A percentile compares a stretch with the other conserved stretches of the same genome.
Conservation (phyloP, 2,113 vertebrate species). For the Pedionomus torquatus region DNA sequence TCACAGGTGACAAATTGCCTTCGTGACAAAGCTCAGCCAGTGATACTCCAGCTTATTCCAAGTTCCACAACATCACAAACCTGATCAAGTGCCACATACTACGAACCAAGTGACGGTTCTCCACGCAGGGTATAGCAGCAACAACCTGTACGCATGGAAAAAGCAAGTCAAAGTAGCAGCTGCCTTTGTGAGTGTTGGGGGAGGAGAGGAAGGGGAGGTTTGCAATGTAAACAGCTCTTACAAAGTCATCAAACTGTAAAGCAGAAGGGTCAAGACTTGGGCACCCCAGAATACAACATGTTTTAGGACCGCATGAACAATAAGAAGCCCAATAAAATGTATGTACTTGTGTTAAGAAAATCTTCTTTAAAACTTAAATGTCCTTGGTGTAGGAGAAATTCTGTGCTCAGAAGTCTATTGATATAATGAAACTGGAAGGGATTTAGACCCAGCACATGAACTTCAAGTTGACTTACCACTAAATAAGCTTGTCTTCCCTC, state of each 20-base stretch:
- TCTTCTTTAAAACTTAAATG: neutral
- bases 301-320: neutral
- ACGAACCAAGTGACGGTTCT: neutral
- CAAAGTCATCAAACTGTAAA: neutral
- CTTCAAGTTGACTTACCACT: neutral
- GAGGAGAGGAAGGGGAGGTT: neutral
- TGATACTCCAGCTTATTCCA: neutral
- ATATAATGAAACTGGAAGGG: neutral
- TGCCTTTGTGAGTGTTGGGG: neutral
- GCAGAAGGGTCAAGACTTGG: neutral
- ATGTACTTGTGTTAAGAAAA: neutral
- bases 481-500: neutral
- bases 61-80: neutral
- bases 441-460: neutral
- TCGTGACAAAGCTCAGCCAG: neutral
- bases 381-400: neutral
- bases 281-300: neutral
- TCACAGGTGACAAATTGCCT: neutral
- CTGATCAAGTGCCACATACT: neutral
- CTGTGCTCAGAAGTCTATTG: neutral
- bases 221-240: neutral
- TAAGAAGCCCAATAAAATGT: neutral
- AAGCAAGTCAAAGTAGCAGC: neutral
- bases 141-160: neutral
- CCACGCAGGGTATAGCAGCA: neutral